Evolutionary conservation across 1,140 invertebrate species (phyloP).

Genomic region (Eumaeus atala): DNA sequence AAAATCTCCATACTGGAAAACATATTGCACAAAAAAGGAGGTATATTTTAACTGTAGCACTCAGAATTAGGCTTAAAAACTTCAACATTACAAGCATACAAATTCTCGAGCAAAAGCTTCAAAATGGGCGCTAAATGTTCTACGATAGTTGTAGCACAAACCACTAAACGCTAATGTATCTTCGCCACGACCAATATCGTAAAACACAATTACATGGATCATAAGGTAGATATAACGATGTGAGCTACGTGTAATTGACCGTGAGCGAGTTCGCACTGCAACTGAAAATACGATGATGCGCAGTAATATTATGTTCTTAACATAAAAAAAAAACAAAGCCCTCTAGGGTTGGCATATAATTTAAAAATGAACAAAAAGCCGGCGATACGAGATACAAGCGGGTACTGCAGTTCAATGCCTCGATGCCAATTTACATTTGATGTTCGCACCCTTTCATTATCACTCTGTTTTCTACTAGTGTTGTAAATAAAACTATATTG

Average conservation of each 20-base stretch:
- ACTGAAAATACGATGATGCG: slow-evolving; percentile 15
- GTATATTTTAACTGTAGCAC: no score
- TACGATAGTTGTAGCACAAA: no score
- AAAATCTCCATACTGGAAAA: no score
- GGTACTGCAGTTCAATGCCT: slow-evolving; percentile 19
- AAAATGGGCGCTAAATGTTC: no score
- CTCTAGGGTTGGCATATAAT: slow-evolving; percentile 23
- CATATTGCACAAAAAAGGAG: no score
- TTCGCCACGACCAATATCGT: slow-evolving; percentile 6
- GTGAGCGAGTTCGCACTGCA: slow-evolving; percentile 1
- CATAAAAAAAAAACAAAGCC: slow-evolving; percentile 31
- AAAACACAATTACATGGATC: slow-evolving; percentile 10
- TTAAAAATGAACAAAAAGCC: slow-evolving; percentile 54
- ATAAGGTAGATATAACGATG: slow-evolving; percentile 8
- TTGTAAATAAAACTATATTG: no score
- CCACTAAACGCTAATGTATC: background rate
- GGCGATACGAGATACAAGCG: slow-evolving; percentile 35
- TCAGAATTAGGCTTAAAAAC: no score
- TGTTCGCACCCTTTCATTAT: no score
- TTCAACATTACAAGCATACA: no score
- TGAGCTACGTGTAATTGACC: slow-evolving; percentile 1
- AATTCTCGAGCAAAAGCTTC: no score
- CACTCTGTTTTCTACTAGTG: no score
- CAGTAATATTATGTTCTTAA: slow-evolving; percentile 28
- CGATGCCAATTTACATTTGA: background rate